Evolutionary conservation across 2,113 vertebrate genomes (phyloP).

Genomic region (Pipra filicauda): DNA sequence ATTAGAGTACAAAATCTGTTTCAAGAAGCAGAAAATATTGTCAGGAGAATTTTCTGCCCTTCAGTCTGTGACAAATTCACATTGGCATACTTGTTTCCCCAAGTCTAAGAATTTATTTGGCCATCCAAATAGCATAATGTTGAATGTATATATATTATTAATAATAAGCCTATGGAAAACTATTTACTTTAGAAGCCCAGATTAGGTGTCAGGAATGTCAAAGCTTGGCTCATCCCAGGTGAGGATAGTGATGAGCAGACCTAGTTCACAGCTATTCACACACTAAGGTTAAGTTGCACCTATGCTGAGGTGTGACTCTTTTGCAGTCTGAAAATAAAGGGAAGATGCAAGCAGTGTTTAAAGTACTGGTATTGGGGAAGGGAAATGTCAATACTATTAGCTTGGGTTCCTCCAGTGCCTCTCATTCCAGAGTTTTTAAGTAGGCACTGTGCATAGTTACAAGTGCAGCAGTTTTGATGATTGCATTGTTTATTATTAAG

Average conservation of each 20-base stretch:
- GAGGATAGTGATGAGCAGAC: not conserved
- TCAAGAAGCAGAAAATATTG: not conserved
- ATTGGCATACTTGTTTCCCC: not conserved
- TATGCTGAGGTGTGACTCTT: not conserved
- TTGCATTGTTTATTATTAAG: not conserved
- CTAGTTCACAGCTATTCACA: not conserved
- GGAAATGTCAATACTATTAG: not conserved
- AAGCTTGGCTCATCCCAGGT: not conserved
- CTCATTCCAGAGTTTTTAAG: not conserved
- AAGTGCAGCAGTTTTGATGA: not conserved
- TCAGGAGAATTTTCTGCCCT: not conserved
- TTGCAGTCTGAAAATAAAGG: not conserved
- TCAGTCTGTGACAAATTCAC: not conserved
- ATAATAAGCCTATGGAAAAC: not conserved
- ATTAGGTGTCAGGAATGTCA: not conserved
- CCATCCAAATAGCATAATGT: not conserved
- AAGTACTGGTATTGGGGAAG: not conserved
- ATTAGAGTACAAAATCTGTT: not conserved
- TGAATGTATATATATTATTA: not conserved
- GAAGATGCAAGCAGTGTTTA: rapidly evolving
- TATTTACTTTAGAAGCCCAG: not conserved
- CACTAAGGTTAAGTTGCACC: not conserved
- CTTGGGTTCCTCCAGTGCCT: not conserved
- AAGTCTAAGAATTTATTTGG: not conserved
- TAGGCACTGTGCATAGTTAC: not conserved